Evolutionary conservation across 1,140 invertebrate genomes (phyloP), one percentile per base, ranked within the genome.

Genomic region (Acyrthosiphon pisum): DNA sequence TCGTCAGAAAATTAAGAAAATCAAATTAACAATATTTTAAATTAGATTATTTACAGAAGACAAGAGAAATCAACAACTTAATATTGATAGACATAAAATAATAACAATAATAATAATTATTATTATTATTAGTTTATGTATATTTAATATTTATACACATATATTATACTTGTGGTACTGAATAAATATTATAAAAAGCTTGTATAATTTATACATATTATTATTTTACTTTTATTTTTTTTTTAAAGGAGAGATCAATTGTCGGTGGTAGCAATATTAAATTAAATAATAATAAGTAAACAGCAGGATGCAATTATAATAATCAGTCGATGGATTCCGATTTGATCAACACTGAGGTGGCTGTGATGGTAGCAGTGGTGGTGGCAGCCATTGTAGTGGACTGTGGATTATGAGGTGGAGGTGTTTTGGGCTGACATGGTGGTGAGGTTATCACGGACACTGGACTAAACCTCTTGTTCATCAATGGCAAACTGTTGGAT

Each of bases 381-480:
- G 89, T 44, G 7, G 89, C 23, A 6, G 88, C 37, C 37, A 68
- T 30, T 26, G 37, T 44, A 44, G 11, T 6, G 18, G 35, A 44
- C 53, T 68, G 89, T 18, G 68, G 14, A 68, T 56, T 68, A 30
- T 53, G 48, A n/a, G 91, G 91, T 83, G 46, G 26, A 53, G 56
- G 46, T 50, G 91, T 44, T 76, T 37, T 86, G 3, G 44, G 48
- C 48, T 46, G 83, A 50, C 93, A 88, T 11, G 94, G 86, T 22
- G 94, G 94, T n/a, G 94, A 94, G 20, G 94, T 95, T 56, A 95
- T 95, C 35, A 95, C 94, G 8, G 94, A 95, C 53, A 95, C 94
- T 0, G 94, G 94, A 88, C 94, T 95, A 53, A 94, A 94, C 44
- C 94, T 88, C 86, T 91, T 89, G 56, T 94, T 48, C 84, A 56